Percentiles rank a stretch among this genome's conserved stretches.
phyloP scores from a whole-genome alignment of 2,888 invertebrate species.

The Cosmia pyralina region DNA sequence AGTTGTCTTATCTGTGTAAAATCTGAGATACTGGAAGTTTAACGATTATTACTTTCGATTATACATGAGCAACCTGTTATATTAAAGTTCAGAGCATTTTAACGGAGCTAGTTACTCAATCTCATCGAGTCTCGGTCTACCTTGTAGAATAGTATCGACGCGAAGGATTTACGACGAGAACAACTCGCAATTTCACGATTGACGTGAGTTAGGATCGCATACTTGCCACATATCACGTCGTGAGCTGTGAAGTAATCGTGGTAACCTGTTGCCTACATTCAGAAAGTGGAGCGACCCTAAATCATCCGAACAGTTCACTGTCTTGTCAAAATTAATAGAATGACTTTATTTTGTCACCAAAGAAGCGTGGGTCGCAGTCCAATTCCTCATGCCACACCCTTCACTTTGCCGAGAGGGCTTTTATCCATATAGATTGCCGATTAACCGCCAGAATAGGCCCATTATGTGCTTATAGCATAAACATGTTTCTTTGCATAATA shows the following conservation, averaged over 20 bases:
- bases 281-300: slow-evolving; percentile 71
- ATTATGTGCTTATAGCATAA: slow-evolving; percentile 73
- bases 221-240: slow-evolving; percentile 61
- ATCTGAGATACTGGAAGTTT: slow-evolving; percentile 67
- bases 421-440: slow-evolving; percentile 79
- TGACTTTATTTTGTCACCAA: slow-evolving; percentile 74
- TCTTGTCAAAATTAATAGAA: slow-evolving; percentile 80
- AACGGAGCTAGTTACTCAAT: slow-evolving; percentile 55
- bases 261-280: slow-evolving; percentile 66
- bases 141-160: slow-evolving; percentile 41
- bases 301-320: slow-evolving; percentile 74
- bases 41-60: slow-evolving; percentile 71
- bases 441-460: slow-evolving; percentile 76
- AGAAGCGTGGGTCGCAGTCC: slow-evolving; percentile 79
- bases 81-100: slow-evolving; percentile 59
- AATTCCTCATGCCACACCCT: slow-evolving; percentile 81
- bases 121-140: slow-evolving; percentile 35
- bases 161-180: slow-evolving; percentile 57
- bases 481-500: slow-evolving; percentile 72
- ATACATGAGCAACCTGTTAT: slow-evolving; percentile 59
- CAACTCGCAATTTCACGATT: slow-evolving; percentile 55
- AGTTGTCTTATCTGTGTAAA: slow-evolving; percentile 66
- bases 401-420: slow-evolving; percentile 64
- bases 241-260: slow-evolving; percentile 59
- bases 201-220: slow-evolving; percentile 61